phyloP scores from a whole-genome alignment of 2,888 invertebrate species.

The Nomada hirtipes region DNA sequence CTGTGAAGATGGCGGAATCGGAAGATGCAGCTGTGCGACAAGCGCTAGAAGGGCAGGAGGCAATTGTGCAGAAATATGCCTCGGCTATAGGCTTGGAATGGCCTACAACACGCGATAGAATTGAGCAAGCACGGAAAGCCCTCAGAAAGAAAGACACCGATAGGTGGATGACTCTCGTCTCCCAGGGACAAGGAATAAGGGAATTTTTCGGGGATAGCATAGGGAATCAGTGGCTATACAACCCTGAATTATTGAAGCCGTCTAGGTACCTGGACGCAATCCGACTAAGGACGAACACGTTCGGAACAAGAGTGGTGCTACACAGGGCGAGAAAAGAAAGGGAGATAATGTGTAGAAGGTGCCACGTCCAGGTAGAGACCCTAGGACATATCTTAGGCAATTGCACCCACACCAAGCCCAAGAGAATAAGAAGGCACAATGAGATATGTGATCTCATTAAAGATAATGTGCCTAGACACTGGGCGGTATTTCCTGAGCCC shows the following conservation, averaged over 20 bases:
- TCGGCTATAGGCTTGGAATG: neutral
- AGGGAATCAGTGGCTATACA: neutral
- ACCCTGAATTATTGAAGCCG: neutral
- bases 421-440: neutral
- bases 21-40: too few relatives aligned
- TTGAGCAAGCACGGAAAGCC: neutral
- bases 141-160: neutral
- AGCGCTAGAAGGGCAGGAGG: too few relatives aligned
- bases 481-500: neutral
- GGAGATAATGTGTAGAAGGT: neutral
- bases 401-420: neutral
- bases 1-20: neutral
- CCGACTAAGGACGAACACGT: neutral
- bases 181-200: neutral
- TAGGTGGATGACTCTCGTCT: neutral
- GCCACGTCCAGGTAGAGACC: neutral
- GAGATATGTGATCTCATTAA: neutral
- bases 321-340: neutral
- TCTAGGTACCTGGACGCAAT: neutral
- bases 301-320: neutral
- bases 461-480: neutral
- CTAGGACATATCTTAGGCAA: neutral
- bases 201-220: neutral
- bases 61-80: neutral
- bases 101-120: fast-evolving